These are phyloP conservation scores for Gnatocerus cornutus DNA, from an alignment of 2,888 invertebrate genomes.

Conservation along the genomic window DNA sequence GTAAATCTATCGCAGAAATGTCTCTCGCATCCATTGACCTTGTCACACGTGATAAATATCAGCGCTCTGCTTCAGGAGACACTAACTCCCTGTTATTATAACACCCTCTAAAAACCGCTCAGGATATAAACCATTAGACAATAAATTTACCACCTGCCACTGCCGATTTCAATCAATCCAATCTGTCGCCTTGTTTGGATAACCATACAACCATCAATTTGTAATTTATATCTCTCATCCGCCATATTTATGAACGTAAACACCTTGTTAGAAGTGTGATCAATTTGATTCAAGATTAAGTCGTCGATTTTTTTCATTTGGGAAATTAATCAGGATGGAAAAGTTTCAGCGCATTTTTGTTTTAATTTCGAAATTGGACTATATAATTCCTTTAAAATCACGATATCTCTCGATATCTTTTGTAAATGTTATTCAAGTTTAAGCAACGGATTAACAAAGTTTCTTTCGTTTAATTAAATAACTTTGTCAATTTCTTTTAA, in stretches of 20 bases:
- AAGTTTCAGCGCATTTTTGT: constrained; percentile 18
- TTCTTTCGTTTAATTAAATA: constrained; percentile 49
- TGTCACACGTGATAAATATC: constrained; percentile 54
- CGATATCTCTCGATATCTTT: constrained; percentile 37
- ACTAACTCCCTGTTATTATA: constrained; percentile 52
- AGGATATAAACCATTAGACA: constrained; percentile 54
- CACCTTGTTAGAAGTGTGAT: constrained; percentile 27
- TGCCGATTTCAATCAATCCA: constrained; percentile 53
- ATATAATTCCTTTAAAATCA: constrained; percentile 39
- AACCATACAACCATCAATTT: constrained; percentile 47
- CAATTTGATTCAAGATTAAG: constrained; percentile 12
- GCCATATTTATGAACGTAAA: constrained; percentile 36
- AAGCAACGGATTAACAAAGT: constrained; percentile 43
- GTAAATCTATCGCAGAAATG: constrained; percentile 53
- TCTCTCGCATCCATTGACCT: constrained; percentile 53
- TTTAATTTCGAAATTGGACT: constrained; percentile 27
- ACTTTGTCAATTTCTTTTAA: constrained; percentile 51
- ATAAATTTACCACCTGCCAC: constrained; percentile 53
- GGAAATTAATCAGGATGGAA: constrained; percentile 12
- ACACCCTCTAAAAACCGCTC: constrained; percentile 53
- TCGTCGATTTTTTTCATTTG: constrained; percentile 15
- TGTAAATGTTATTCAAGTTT: constrained; percentile 46
- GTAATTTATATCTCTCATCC: constrained; percentile 47
- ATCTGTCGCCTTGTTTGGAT: constrained; percentile 51
- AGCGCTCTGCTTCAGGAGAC: constrained; percentile 52